Evolutionary conservation across 2,888 invertebrate genomes (phyloP).

Genomic region (Tyria jacobaeae): DNA sequence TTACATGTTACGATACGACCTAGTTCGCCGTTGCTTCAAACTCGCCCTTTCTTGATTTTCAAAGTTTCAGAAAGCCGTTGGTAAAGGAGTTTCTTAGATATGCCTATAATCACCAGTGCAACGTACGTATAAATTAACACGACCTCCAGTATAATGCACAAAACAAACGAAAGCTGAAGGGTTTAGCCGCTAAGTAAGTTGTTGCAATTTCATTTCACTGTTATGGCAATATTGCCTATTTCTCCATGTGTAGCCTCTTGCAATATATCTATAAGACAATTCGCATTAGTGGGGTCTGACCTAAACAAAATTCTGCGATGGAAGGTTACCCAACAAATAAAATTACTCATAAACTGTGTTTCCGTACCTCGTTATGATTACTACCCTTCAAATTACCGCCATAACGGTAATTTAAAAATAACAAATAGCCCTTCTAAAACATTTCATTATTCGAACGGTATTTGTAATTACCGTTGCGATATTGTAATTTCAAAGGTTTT

Average conservation of each 20-base stretch:
- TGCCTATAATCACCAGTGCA: no score
- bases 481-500: slow-evolving; percentile 11
- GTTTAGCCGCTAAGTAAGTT: no score
- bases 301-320: not conserved
- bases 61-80: no score
- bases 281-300: not conserved
- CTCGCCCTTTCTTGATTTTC: no score
- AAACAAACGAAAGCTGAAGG: no score
- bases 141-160: no score
- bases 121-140: no score
- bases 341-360: slow-evolving; percentile 7
- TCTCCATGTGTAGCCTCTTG: not conserved
- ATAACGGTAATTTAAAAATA: slow-evolving; percentile 13
- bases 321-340: not conserved
- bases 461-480: slow-evolving; percentile 17
- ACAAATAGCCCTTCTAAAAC: slow-evolving; percentile 19
- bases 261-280: not conserved
- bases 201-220: no score
- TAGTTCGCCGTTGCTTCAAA: no score
- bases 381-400: slow-evolving; percentile 13
- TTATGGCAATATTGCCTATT: not conserved
- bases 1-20: no score
- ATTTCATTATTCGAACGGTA: slow-evolving; percentile 12
- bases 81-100: no score
- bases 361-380: slow-evolving; percentile 12